Evolutionary conservation across 2,797 vertebrate species (phyloP), one percentile per base, ranked within the genome.

Genomic region (Argentina silus): DNA sequence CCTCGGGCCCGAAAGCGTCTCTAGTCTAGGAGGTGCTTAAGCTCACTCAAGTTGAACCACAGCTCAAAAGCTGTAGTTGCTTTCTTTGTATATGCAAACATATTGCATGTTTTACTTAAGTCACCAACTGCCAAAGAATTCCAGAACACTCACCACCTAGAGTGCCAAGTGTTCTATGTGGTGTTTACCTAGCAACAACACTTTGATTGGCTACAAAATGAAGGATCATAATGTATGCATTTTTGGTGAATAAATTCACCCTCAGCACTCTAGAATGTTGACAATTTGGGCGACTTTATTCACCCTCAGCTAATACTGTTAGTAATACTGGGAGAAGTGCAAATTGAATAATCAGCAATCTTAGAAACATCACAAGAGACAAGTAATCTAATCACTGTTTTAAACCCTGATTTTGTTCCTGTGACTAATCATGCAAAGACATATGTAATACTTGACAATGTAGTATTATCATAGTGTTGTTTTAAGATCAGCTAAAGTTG

Each of bases 21-120:
- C 51, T 81, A 73, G 69, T 44, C 85, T 86, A 72, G 76, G 85
- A 68, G 79, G 70, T 79, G 80, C 79, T 87, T 65, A 70, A 81
- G 91, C 89, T 92, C 90, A 88, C 85, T 84, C 88, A 77, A 90
- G 83, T 80, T 84, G 85, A 76, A 73, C 78, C 81, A 73, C 82
- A 86, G 77, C 76, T 86, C 83, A 86, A 73, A 81, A 86, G 71
- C 83, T 78, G 75, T 69, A 76, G 72, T 76, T 57, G 73, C 67
- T 65, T 74, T 62, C 62, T 73, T 67, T 78, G 42, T 45, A 47
- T 15, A 47, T 11, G 44, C 17, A 44, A 45, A 17, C 44, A 44
- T 65, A 47, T 27, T 61, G 59, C 7, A 36, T 36, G 27, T 36
- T 36, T 36, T 36, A 36, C 27, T 36, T 36, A 36, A 36, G 2